Evolutionary conservation across 2,888 invertebrate genomes (phyloP), one percentile per base, ranked within the genome.

Genomic region (Nyleta sp.): DNA sequence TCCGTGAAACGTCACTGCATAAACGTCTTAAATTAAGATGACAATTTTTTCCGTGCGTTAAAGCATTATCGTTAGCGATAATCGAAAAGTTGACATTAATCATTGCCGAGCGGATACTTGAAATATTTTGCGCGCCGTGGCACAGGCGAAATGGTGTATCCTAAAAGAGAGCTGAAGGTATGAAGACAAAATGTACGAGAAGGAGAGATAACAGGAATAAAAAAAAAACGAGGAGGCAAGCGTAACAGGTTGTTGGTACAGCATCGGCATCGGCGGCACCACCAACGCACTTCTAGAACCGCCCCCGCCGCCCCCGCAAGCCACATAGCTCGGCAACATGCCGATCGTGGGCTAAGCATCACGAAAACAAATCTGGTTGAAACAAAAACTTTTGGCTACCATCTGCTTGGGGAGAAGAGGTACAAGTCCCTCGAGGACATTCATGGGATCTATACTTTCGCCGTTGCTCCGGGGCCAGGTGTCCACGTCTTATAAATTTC

Each of bases 401-500:
- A 86, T 85, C 86, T 86, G 86, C 86, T 85, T 78, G 74, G 78
- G 80, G 81, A 65, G 73, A 70, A 65, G 48, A 68, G 73, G 70
- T 68, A 65, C 68, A 67, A 76, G 73, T 77, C 70, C 81, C 75
- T 55, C 57, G 70, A 71, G 60, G 65, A 64, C 73, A 68, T 57
- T 70, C 67, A 68, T 48, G 65, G 74, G 64, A 74, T 80, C 81
- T 77, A 80, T 80, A 77, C 67, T 80, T 81, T 80, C 71, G 72
- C 78, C 55, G 78, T 53, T 78, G 80, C 82, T 77, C 77, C 74
- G 79, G 73, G 74, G 84, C 86, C 87, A 87, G 87, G 87, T 87
- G 87, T 87, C 84, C 85, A 82, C 84, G 68, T 85, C 82, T 86
- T 85, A 85, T 85, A 86, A 87, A 86, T 87, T 85, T 87, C 85